Conservation (phyloP, 2,888 invertebrate genomes). For the Agrenia bidenticulata region DNA sequence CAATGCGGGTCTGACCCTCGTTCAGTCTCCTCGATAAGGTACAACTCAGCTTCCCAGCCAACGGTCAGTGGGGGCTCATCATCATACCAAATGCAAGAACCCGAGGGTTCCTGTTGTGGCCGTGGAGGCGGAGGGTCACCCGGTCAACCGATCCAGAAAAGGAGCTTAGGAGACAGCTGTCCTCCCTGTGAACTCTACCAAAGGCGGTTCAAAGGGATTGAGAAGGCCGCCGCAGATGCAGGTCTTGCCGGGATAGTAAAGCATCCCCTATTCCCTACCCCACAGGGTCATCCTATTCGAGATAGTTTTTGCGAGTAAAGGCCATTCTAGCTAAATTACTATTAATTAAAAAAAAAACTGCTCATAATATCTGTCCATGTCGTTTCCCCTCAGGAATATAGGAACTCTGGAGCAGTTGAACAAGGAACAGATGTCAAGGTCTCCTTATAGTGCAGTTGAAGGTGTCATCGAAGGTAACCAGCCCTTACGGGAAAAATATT, state of each 20-base stretch:
- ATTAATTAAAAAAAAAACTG: neutral
- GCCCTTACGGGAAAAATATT: too few species aligned
- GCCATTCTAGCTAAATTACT: neutral
- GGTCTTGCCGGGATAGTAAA: slow-evolving; percentile 37
- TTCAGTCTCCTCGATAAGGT: slow-evolving; percentile 12
- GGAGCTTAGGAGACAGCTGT: slow-evolving; percentile 26
- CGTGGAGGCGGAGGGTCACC: neutral
- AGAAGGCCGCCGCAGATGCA: slow-evolving; percentile 35
- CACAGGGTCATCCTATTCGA: slow-evolving; percentile 40
- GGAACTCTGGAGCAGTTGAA: slow-evolving; percentile 37
- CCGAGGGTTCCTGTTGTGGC: neutral
- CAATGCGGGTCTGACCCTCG: slow-evolving; percentile 6
- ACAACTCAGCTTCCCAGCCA: slow-evolving; percentile 13
- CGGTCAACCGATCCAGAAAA: too few species aligned
- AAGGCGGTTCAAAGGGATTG: slow-evolving; percentile 26
- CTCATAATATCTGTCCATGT: neutral
- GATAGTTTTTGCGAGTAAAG: slow-evolving; percentile 49
- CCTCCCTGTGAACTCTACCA: slow-evolving; percentile 47
- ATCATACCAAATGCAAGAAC: neutral
- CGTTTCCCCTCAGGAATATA: slow-evolving; percentile 23
- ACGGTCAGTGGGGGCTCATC: neutral
- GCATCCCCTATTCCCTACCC: slow-evolving; percentile 32
- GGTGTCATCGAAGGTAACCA: slow-evolving; percentile 41
- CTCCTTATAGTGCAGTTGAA: slow-evolving; percentile 38
- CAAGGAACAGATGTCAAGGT: slow-evolving; percentile 40